Conservation (phyloP, 92 coral and sea anemone species). For the Porites cylindrica region DNA sequence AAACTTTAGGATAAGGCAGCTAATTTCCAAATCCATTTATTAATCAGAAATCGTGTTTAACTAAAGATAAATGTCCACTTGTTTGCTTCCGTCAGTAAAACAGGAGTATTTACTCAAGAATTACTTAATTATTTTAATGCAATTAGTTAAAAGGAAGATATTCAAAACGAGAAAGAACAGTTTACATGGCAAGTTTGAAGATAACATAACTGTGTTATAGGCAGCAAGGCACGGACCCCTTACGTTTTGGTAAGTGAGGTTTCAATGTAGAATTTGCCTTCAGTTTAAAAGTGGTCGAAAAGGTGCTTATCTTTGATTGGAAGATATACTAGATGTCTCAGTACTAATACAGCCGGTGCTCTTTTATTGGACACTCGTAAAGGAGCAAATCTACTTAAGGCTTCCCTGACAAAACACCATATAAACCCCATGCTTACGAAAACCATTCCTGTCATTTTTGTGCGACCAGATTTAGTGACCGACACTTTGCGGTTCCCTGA, state of each 20-base stretch:
- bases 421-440: too few species aligned
- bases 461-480: too few species aligned
- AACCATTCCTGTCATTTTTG: too few species aligned
- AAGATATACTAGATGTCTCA: not conserved
- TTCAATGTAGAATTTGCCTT: not conserved
- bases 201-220: not conserved
- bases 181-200: not conserved
- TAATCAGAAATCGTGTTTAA: constrained; percentile 37
- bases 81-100: constrained; percentile 49
- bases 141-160: constrained; percentile 36
- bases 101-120: constrained; percentile 25
- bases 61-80: constrained; percentile 11
- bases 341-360: too few species aligned
- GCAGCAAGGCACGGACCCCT: too few species aligned
- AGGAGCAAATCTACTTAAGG: not conserved
- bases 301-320: not conserved
- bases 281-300: not conserved
- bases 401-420: too few species aligned
- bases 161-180: constrained; percentile 1
- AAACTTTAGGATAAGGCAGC: not conserved
- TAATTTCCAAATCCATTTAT: constrained; percentile 22
- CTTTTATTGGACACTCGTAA: too few species aligned
- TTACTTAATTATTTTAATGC: constrained; percentile 46
- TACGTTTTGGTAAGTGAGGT: too few species aligned
- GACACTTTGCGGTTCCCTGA: too few species aligned